A percentile compares a stretch with the other conserved stretches of the same genome.
These are phyloP conservation scores for Copidosoma floridanum DNA, from an alignment of 1,140 invertebrate genomes.

Conservation along the genomic window DNA sequence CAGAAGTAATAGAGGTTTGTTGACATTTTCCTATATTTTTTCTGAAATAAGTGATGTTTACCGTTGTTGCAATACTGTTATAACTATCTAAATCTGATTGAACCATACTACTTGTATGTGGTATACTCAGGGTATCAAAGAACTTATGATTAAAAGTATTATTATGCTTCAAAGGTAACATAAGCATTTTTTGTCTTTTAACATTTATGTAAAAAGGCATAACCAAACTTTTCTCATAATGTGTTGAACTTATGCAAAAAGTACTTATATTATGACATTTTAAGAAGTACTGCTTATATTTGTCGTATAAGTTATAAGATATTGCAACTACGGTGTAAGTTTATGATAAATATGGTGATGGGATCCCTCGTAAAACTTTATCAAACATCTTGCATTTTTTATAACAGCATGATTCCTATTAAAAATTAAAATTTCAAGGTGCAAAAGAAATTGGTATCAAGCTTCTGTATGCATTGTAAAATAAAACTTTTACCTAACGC, in stretches of 20 bases:
- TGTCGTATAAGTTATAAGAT: too few species aligned
- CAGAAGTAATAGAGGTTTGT: conserved; percentile 49
- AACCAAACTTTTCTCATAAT: too few species aligned
- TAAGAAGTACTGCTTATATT: too few species aligned
- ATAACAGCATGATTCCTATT: conserved; percentile 18
- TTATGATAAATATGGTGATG: too few species aligned
- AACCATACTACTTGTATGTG: too few species aligned
- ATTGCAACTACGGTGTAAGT: too few species aligned
- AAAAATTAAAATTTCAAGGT: conserved; percentile 7
- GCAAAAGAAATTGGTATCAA: conserved; percentile 15
- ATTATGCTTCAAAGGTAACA: neutral
- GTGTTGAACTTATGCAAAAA: too few species aligned
- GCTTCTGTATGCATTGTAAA: conserved; percentile 8
- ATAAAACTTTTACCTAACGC: neutral
- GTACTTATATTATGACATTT: too few species aligned
- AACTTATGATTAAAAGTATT: neutral
- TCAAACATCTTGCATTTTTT: conserved; percentile 12
- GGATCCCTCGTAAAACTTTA: conserved; percentile 15
- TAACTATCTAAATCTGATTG: neutral
- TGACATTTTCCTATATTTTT: conserved; percentile 22
- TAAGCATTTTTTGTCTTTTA: neutral
- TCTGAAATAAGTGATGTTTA: neutral
- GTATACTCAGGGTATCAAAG: too few species aligned
- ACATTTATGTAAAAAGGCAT: too few species aligned
- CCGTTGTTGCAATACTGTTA: conserved; percentile 3